Base-by-base conservation (phyloP, 2,888 invertebrate species). In the Corbicula japonica region DNA sequence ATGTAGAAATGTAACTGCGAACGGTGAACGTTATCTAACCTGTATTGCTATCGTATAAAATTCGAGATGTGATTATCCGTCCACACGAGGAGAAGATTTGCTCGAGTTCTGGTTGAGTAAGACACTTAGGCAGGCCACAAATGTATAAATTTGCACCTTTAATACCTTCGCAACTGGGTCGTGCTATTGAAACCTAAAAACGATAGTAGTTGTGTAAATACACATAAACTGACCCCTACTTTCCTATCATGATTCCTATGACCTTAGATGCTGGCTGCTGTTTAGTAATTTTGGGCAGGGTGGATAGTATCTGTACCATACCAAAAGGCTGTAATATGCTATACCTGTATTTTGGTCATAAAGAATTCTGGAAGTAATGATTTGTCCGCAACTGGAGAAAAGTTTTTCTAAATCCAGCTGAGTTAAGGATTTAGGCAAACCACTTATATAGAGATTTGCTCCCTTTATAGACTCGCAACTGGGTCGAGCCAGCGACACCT, bases 91-190 rank as follows among this genome's bases (percentile, higher is more conserved):
- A 90, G 88, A 94, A 94, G 85, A 93, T 90, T 81, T 88, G 86
- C 88, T 94, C 94, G 86, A 94, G 89, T 86, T 94, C 94, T 78
- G 89, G 88, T 86, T 94, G 93, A 58, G 92, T 92, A 91, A 93
- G 90, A 84, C 89, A 90, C 89, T 92, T 92, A 74, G 93, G 93
- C 80, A 94, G 87, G 74, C 93, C 93, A 90, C 93, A 93, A 85
- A 94, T 92, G 91, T 94, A 94, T 86, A 94, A 90, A 90, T 94
- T 94, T 84, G 93, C 93, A 76, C 93, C 93, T 88, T 94, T 94
- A 79, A 94, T 94, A 84, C 92, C 91, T 87, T 94, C 94, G 87
- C 93, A 92, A 90, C 93, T 93, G 72, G 94, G 94, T 84, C 94
- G 88, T 83, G 94, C 94, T 86, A 92, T 90, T 80, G 94, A 94